Percentiles rank a stretch among this genome's conserved stretches.
Evolutionary conservation across 2,888 invertebrate genomes (phyloP).

Genomic region (Rhopalosiphum nymphaeae): DNA sequence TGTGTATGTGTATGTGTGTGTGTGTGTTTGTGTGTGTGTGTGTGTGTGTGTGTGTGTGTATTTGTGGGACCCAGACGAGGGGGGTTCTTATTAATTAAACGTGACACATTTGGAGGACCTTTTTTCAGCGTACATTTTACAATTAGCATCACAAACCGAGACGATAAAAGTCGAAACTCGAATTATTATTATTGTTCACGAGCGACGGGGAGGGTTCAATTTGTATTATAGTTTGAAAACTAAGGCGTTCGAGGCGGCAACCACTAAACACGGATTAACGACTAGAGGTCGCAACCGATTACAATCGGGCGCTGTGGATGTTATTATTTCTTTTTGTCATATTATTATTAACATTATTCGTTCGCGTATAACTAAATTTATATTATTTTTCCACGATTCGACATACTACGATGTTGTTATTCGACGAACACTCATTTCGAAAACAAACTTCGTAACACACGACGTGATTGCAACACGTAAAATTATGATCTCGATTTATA

Average conservation of each 20-base stretch:
- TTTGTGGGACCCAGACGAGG: not conserved
- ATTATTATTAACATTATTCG: not conserved
- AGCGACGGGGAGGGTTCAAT: conserved; percentile 11
- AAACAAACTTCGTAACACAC: not conserved
- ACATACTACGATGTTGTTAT: not conserved
- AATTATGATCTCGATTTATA: not conserved
- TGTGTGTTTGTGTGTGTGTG: not conserved
- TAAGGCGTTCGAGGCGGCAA: conserved; percentile 52
- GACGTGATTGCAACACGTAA: not conserved
- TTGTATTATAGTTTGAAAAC: conserved; percentile 29
- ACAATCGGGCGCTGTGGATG: conserved; percentile 20
- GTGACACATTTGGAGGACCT: conserved; percentile 45
- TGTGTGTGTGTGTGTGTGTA: not conserved
- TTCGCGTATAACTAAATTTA: not conserved
- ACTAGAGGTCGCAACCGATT: conserved; percentile 2
- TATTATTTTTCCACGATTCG: not conserved
- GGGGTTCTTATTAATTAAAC: conserved; percentile 62
- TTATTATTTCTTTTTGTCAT: not conserved
- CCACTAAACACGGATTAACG: conserved; percentile 39
- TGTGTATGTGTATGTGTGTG: not conserved
- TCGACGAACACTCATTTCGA: not conserved
- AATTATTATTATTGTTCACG: conserved; percentile 35
- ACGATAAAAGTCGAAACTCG: conserved; percentile 62
- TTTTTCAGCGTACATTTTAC: conserved; percentile 43
- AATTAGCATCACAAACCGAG: conserved; percentile 44